Conservation (phyloP, 1,140 invertebrate species). For the Bombus soroeensis region DNA sequence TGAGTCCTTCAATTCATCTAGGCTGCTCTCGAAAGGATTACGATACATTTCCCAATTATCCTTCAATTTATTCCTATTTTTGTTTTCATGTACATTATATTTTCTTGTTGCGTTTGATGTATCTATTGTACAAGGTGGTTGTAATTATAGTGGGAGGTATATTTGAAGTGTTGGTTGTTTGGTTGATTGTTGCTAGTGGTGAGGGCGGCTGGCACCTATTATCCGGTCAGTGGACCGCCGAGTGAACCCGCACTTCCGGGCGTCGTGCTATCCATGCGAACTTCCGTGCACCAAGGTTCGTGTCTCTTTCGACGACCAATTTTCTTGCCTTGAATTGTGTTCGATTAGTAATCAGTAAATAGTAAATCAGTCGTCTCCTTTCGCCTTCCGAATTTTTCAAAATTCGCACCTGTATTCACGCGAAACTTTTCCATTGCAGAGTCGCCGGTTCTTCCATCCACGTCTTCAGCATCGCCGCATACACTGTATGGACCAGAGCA, state of each 20-base stretch:
- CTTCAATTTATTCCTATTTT: conserved; percentile 12
- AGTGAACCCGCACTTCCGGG: conserved; percentile 83
- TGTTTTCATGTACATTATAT: conserved; percentile 3
- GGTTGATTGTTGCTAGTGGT: conserved; percentile 91
- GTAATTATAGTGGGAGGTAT: conserved; percentile 78
- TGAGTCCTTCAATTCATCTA: background rate
- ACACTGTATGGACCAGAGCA: conserved; percentile 84
- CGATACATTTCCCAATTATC: no score
- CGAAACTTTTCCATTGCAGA: conserved; percentile 52
- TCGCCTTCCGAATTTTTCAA: background rate
- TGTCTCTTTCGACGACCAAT: conserved; percentile 67
- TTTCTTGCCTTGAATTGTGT: conserved; percentile 75
- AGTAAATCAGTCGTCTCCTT: conserved; percentile 24
- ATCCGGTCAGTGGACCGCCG: conserved; percentile 92
- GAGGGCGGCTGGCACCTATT: conserved; percentile 96
- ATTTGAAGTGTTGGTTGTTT: conserved; percentile 84
- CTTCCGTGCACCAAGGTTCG: conserved; percentile 84
- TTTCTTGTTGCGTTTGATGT: conserved; percentile 34
- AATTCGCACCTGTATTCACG: background rate
- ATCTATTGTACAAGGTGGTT: conserved; percentile 73
- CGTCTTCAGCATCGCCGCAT: conserved; percentile 79
- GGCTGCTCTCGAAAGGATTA: conserved; percentile 13
- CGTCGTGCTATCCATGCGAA: conserved; percentile 83
- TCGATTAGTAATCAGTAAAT: background rate
- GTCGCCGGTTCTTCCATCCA: conserved; percentile 76